Percentiles rank a stretch among this genome's conserved stretches.
Conservation (phyloP, 2,797 vertebrate genomes). For the Takifugu rubripes region DNA sequence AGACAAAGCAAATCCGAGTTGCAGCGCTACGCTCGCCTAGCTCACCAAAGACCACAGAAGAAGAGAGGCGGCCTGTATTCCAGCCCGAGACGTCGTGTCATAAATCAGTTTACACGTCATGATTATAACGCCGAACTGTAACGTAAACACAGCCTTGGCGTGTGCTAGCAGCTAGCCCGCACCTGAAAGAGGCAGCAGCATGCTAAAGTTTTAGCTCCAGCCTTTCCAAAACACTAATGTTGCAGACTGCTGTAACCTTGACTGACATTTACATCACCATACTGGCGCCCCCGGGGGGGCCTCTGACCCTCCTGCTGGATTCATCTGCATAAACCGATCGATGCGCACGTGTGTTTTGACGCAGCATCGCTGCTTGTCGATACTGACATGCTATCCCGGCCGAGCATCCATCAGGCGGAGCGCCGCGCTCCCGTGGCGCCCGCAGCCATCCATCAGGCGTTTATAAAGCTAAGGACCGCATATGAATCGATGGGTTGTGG, state of each 20-base stretch:
- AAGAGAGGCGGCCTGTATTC: neutral
- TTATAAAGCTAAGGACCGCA: constrained; percentile 45
- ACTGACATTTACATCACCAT: constrained; percentile 62
- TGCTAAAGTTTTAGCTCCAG: neutral
- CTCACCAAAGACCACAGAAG: neutral
- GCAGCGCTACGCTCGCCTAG: neutral
- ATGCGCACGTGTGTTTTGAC: constrained; percentile 59
- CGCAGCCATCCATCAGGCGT: constrained; percentile 55
- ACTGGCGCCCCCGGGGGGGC: constrained; percentile 23
- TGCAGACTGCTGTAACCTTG: constrained; percentile 60
- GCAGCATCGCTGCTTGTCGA: constrained; percentile 45
- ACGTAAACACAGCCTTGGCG: too few relatives aligned
- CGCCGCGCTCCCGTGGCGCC: constrained; percentile 40
- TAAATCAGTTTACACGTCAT: too few relatives aligned
- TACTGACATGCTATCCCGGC: constrained; percentile 46
- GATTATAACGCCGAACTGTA: too few relatives aligned
- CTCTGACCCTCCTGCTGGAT: constrained; percentile 44
- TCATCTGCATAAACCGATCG: constrained; percentile 65
- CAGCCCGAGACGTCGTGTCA: too few relatives aligned
- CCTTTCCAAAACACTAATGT: constrained; percentile 34
- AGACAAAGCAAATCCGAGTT: constrained; percentile 1
- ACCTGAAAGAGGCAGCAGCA: neutral
- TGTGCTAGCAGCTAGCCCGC: too few relatives aligned
- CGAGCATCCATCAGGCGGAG: constrained; percentile 54
- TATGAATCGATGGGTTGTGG: constrained; percentile 65